Base-by-base conservation (phyloP, 2,888 invertebrate species). In the Pilophorus perplexus region DNA sequence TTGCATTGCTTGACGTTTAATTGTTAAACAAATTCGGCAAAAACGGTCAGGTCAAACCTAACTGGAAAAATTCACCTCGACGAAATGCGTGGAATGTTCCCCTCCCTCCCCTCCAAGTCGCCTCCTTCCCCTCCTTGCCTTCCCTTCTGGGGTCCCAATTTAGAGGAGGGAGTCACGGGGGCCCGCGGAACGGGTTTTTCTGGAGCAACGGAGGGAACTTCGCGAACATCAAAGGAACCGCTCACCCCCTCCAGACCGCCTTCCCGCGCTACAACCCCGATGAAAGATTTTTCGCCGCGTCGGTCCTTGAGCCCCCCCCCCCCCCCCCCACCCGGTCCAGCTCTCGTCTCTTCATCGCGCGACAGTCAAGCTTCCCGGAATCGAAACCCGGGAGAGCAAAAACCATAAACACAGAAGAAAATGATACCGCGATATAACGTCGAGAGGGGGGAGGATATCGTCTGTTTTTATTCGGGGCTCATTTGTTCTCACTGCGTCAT, bases 401-500 rank as follows among this genome's bases (percentile, higher is more conserved):
- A 59, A 59, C 59, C 44, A 59, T 59, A 59, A 59, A 59, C 59
- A 42, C 59, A 33, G 62, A 62, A 62, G 48, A 62, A 62, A 48
- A 52, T 14, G 27, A 16, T 18, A 14, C 12, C 27, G 28, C 55
- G 55, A 10, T 28, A 40, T n/a, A 40, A 28, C 20, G 62, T 42
- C 38, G 22, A 22, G 40, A 42, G 22, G 42, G n/a, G 22, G 42
- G 22, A 22, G 25, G 23, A 10, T n/a, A 40, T 64, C 37, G n/a
- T 50, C 37, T 37, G 64, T 65, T 65, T 65, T 65, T 65, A 65
- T 54, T 65, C 54, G 40, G 64, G 38, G 52, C 64, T 65, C 54
- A 65, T 65, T 65, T 65, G 64, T 65, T 65, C 64, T 65, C 64
- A 28, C 64, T 52, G 37, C 50, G 64, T 64, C 64, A 62, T 62